Conservation (phyloP, 2,113 vertebrate genomes). For the Aldabrachelys gigantea region DNA sequence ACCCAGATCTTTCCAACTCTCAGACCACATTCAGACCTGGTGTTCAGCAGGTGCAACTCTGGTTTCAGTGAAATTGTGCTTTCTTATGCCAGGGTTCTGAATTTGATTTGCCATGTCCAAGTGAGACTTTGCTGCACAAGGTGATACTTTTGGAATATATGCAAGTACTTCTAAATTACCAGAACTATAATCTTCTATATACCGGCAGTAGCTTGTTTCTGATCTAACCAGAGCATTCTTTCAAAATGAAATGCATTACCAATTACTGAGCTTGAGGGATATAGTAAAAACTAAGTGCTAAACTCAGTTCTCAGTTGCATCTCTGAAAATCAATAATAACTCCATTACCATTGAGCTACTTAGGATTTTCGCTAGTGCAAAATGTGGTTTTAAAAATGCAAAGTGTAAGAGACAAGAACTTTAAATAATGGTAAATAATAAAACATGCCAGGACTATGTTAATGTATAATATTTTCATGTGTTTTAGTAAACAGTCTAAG, state of each 20-base stretch:
- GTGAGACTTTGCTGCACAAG: neutral
- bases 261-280: constrained; percentile 10
- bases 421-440: neutral
- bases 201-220: neutral
- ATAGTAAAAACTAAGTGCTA: neutral
- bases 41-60: neutral
- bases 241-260: neutral
- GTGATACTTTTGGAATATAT: neutral
- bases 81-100: neutral
- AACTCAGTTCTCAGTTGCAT: neutral
- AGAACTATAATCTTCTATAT: neutral
- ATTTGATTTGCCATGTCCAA: neutral
- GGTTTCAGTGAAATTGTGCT: neutral
- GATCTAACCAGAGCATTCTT: neutral
- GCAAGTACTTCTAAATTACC: neutral
- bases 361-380: constrained; percentile 10
- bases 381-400: neutral
- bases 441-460: constrained; percentile 19
- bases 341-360: neutral
- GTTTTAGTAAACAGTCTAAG: constrained; percentile 24
- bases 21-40: neutral
- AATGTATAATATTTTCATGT: neutral
- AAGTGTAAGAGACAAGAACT: constrained; percentile 18
- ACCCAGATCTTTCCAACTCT: neutral
- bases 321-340: constrained; percentile 13